Evolutionary conservation across 2,113 vertebrate genomes (phyloP).

Genomic region (Physeter macrocephalus): DNA sequence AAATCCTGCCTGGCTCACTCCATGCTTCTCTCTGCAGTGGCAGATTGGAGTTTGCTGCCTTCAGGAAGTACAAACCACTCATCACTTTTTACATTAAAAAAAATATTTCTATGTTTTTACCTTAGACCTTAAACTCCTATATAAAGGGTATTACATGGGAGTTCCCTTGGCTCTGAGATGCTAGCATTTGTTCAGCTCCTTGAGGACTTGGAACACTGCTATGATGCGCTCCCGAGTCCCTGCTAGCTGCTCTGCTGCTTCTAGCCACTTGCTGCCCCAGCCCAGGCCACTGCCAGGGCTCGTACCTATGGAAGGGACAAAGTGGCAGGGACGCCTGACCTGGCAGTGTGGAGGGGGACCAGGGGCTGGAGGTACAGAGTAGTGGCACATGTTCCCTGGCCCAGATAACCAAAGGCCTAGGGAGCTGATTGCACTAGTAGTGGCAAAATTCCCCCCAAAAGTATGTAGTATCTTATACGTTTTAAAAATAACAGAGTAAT

Average conservation of each 20-base stretch:
- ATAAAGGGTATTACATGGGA: not conserved
- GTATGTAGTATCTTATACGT: not conserved
- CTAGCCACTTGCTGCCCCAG: not conserved
- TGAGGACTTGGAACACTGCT: not conserved
- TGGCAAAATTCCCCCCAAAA: not conserved
- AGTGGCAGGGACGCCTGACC: not conserved
- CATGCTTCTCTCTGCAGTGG: not conserved
- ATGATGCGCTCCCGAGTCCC: not conserved
- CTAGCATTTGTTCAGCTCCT: not conserved
- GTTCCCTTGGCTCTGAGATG: not conserved
- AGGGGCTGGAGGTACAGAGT: not conserved
- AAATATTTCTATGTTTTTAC: not conserved
- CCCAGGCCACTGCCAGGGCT: fast-evolving
- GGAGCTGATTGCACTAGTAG: not conserved
- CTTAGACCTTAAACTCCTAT: not conserved
- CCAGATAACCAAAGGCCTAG: not conserved
- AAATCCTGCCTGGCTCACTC: not conserved
- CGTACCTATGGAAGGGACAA: not conserved
- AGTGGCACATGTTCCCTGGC: not conserved
- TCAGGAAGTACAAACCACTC: not conserved
- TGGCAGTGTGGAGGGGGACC: not conserved
- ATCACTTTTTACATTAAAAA: not conserved
- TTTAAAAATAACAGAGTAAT: slow-evolving; percentile 34
- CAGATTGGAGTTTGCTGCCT: not conserved
- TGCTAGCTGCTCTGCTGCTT: not conserved